Conservation (phyloP, 1,140 invertebrate genomes). For the Capitella teleta region DNA sequence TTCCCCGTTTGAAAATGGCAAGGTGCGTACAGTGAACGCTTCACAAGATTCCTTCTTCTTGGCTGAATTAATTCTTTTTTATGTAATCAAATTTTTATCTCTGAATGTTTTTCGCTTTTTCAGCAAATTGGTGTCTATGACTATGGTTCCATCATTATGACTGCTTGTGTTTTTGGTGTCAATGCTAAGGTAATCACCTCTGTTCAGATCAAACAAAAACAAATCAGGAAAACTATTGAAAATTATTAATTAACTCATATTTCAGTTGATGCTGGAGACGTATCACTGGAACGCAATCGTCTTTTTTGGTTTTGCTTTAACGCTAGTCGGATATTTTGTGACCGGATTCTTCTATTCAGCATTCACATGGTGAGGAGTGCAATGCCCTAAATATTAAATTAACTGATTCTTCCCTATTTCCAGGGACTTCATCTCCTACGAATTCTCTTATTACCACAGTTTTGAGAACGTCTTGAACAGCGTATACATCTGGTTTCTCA, state of each 20-base stretch:
- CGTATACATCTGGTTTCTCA: not conserved
- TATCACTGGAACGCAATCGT: slow-evolving; percentile 54
- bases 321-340: slow-evolving; percentile 50
- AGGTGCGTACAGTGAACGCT: slow-evolving; percentile 24
- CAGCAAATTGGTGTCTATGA: slow-evolving; percentile 39
- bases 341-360: slow-evolving; percentile 51
- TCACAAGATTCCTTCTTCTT: not conserved
- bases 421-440: not conserved
- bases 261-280: slow-evolving; percentile 52
- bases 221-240: not conserved
- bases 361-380: slow-evolving; percentile 43
- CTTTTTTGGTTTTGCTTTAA: slow-evolving; percentile 47
- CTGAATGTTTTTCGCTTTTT: not conserved
- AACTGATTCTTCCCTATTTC: slow-evolving; percentile 22
- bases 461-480: not conserved
- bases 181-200: slow-evolving; percentile 44
- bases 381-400: slow-evolving; percentile 36
- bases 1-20: slow-evolving; percentile 24
- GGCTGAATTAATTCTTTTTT: not conserved
- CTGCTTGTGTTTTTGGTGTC: slow-evolving; percentile 42
- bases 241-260: not conserved
- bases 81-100: not conserved
- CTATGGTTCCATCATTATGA: slow-evolving; percentile 45
- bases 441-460: not conserved
- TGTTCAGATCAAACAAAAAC: not conserved